Base-by-base conservation (phyloP, 2,888 invertebrate genomes). In the Xanthorhoe spadicearia region DNA sequence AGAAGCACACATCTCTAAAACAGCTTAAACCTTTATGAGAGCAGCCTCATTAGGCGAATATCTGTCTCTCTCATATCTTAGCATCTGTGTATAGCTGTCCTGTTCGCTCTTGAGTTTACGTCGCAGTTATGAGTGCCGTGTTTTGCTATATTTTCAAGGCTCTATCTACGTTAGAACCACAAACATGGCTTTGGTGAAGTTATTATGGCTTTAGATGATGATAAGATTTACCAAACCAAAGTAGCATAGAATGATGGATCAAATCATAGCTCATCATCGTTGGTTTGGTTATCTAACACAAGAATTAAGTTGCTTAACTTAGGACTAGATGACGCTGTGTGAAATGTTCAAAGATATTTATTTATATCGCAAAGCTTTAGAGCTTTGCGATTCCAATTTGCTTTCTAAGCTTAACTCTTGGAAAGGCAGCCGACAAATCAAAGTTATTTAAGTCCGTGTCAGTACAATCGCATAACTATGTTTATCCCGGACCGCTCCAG, bases 391-490 rank as follows among this genome's bases (percentile, higher is more conserved):
- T n/a, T 28, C 28, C 28, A 28, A 2, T 28, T 4, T 2, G 28
- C 28, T 32, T 32, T 4, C 32, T 32, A 32, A 32, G 32, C 32
- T 32, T 32, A 13, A 10, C 10, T 38, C 13, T 38, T 10, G 38
- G 32, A 32, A 5, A 32, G 32, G 32, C 32, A 32, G 8, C 1
- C 32, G 32, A 7, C 48, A 17, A 17, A 17, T 48, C 48, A 17
- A 48, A 48, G 48, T 48, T 48, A 48, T 48, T 17, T 13, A 51
- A 0, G 23, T 51, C 51, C 1, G 51, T 55, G 57, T 28, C 46
- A 10, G 57, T 17, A 17, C 28, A 57, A 48, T 48, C 28, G 57
- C 48, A 48, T 57, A 57, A 57, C 48, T 17, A 5, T 10, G 43
- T 60, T 52, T 50, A 52, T 52, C 43, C 17, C 48, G 38, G 23